phyloP scores from a whole-genome alignment of 2,888 invertebrate species.

The Apodemia zela region DNA sequence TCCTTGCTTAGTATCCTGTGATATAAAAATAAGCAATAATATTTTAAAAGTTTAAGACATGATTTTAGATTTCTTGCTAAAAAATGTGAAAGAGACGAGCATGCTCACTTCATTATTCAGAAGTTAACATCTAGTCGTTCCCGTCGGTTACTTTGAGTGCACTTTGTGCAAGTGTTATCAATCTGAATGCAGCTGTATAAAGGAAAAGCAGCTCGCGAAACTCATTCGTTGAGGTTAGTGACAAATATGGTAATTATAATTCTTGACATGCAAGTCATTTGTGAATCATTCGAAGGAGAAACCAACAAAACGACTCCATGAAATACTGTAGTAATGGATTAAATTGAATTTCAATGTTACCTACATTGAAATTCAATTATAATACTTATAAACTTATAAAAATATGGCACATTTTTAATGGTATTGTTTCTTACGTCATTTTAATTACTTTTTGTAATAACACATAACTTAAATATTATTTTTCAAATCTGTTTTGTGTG shows the following conservation, averaged over 20 bases:
- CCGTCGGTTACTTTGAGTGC: conserved; percentile 3
- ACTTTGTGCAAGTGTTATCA: conserved; percentile 1
- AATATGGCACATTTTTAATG: neutral
- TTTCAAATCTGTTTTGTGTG: no score
- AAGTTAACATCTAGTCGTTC: neutral
- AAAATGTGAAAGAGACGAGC: no score
- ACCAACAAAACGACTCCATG: neutral
- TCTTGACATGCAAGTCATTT: conserved; percentile 12
- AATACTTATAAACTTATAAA: neutral
- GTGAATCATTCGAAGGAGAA: conserved; percentile 14
- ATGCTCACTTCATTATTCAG: no score
- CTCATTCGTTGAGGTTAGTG: conserved; percentile 2
- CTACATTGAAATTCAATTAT: no score
- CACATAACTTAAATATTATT: no score
- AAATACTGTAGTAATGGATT: neutral
- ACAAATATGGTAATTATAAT: conserved; percentile 13
- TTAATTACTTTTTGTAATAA: neutral
- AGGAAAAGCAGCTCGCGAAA: neutral
- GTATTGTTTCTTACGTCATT: neutral
- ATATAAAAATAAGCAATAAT: no score
- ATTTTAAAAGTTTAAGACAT: no score
- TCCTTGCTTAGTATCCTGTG: no score
- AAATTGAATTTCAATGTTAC: neutral
- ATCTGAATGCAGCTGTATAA: neutral
- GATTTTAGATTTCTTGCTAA: no score